A percentile compares a stretch with the other conserved stretches of the same genome.
These are phyloP conservation scores for Thysanoteuthis rhombus DNA, from an alignment of 2,888 invertebrate genomes.

Conservation along the genomic window DNA sequence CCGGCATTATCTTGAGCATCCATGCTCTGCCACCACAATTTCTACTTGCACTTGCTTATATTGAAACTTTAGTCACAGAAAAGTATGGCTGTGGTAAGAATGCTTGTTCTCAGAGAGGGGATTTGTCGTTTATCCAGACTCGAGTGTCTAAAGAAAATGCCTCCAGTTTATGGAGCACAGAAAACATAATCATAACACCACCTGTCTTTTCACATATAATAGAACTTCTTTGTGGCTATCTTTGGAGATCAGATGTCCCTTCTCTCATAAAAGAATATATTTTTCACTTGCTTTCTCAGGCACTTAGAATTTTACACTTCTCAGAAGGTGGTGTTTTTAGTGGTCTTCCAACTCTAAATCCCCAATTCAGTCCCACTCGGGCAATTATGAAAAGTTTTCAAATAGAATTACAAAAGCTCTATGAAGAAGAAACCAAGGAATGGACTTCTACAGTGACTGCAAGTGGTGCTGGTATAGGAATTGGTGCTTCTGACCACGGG, in stretches of 20 bases:
- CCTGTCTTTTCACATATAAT: constrained; percentile 59
- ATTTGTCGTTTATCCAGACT: constrained; percentile 32
- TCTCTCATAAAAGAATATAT: constrained; percentile 63
- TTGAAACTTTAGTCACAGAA: constrained; percentile 63
- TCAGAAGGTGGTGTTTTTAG: constrained; percentile 53
- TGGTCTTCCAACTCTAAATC: constrained; percentile 45
- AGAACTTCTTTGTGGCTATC: constrained; percentile 61
- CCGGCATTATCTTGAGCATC: constrained; percentile 61
- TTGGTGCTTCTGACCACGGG: constrained; percentile 59
- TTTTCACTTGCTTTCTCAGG: constrained; percentile 64
- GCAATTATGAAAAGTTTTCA: constrained; percentile 59
- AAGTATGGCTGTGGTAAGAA: constrained; percentile 57
- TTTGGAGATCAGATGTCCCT: constrained; percentile 63
- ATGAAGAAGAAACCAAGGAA: constrained; percentile 62
- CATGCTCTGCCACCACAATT: constrained; percentile 67
- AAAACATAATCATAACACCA: constrained; percentile 59
- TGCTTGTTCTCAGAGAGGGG: constrained; percentile 48
- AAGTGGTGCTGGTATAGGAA: constrained; percentile 56
- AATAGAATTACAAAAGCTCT: constrained; percentile 59
- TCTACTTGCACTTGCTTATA: constrained; percentile 64
- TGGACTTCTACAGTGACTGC: constrained; percentile 53
- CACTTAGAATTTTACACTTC: constrained; percentile 58
- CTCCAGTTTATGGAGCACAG: constrained; percentile 58
- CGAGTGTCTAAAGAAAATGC: constrained; percentile 41
- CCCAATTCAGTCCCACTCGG: constrained; percentile 52